Conservation (phyloP, 2,797 vertebrate genomes). For the Toxotes lorentzi region DNA sequence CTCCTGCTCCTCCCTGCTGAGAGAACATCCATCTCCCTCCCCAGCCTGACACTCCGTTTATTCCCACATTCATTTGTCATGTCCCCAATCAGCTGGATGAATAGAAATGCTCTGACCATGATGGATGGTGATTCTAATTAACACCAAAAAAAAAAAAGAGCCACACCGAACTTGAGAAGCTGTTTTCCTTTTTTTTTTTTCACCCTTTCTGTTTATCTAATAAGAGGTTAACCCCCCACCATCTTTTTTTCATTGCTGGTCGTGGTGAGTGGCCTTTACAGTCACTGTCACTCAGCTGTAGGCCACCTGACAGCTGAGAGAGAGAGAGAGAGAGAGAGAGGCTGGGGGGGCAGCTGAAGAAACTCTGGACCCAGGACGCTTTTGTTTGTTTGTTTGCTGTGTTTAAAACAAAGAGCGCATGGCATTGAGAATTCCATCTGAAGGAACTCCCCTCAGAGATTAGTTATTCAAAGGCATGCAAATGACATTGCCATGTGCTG, state of each 20-base stretch:
- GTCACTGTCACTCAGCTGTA: conserved; percentile 76
- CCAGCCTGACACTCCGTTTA: conserved; percentile 91
- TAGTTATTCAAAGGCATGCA: conserved; percentile 90
- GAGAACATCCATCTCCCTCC: conserved; percentile 93
- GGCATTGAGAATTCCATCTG: conserved; percentile 86
- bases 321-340: conserved; percentile 23
- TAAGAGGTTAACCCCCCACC: conserved; percentile 64
- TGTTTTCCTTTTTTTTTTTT: conserved; percentile 56
- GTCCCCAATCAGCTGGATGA: conserved; percentile 93
- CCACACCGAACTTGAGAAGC: conserved; percentile 80
- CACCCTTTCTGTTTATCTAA: conserved; percentile 73
- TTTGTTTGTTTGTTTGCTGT: conserved; percentile 87
- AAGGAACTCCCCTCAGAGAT: conserved; percentile 87
- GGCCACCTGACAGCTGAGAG: conserved; percentile 79
- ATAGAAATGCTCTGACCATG: conserved; percentile 89
- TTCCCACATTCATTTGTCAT: conserved; percentile 96
- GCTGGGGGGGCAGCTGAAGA: conserved; percentile 46
- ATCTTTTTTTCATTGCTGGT: conserved; percentile 55
- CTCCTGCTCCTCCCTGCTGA: conserved; percentile 87
- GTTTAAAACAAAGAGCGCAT: conserved; percentile 87
- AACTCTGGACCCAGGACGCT: conserved; percentile 76
- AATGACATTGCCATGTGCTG: conserved; percentile 86
- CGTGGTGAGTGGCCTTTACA: conserved; percentile 75
- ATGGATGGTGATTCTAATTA: conserved; percentile 93
- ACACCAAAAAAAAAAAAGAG: conserved; percentile 86